Evolutionary conservation across 2,113 vertebrate genomes (phyloP), one percentile per base, ranked within the genome.

Genomic region (Excalfactoria chinensis): DNA sequence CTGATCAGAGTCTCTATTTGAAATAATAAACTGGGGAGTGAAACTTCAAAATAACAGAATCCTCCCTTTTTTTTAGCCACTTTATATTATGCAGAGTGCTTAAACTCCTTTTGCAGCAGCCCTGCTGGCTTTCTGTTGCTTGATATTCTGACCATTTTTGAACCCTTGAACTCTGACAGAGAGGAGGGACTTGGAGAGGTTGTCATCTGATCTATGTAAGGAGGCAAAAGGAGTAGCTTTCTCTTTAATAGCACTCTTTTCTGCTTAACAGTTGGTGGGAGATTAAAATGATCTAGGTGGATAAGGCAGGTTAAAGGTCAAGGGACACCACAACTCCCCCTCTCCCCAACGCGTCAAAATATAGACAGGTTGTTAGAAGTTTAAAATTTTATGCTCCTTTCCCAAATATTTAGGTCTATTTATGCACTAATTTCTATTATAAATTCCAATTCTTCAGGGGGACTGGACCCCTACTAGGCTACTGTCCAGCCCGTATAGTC

Each of bases 221-320:
- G 97, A 97, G 94, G 96, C 69, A 93, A 97, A 97, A 94, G 95
- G 97, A 97, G 95, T 96, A 96, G 97, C 96, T 97, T 97, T 97
- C 90, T 93, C 95, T 98, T 98, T 98, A 98, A 98, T 96, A 98
- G 96, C 97, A 96, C 96, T 97, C 97, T 97, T 98, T 97, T 98
- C 97, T 98, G 97, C 96, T 95, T 98, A 98, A 98, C 98, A 98
- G 98, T 98, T 98, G 98, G 98, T 98, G 98, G 98, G 98, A 98
- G 98, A 98, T 98, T 98, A 98, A 98, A 98, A 98, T 97, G 97
- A 98, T 98, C 98, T 97, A 96, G 97, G 89, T 96, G 94, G 96
- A 97, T 97, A 97, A 97, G 95, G 92, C 91, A 97, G 97, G 97
- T 97, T 97, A 98, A 97, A 98, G 97, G 96, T 95, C 97, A 97